Base-by-base conservation (phyloP, 2,888 invertebrate species). In the Eilema griseolum region DNA sequence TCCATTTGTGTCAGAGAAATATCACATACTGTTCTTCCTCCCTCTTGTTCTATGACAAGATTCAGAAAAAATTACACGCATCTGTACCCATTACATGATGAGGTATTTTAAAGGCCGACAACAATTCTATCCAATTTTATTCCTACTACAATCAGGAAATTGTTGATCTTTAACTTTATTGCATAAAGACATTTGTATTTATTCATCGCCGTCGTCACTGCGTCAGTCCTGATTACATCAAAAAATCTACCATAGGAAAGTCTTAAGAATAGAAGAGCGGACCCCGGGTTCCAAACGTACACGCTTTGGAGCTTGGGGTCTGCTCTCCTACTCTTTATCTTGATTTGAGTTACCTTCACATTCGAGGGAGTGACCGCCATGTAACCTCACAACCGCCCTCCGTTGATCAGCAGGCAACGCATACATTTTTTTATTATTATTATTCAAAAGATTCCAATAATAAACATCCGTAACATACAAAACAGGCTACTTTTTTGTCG, bases 401-500 rank as follows among this genome's bases (percentile, higher is more conserved):
- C 28, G 31, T 33, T 33, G 20, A 20, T 46, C 7, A 46, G 20
- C 1, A 20, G 41, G 20, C 5, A 46, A 0, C 20, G 7, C 20
- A 41, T 1, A 41, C 16, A 16, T 52, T 52, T 52, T n/a, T n/a
- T 10, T 8, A 10, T 20, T 8, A 46, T 46, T 46, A 46, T 20
- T 20, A 3, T 20, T 46, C 46, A 20, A 20, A 46, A 46, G 20
- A 20, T 46, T 46, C 20, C 16, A 14, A 41, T 46, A 46, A 46
- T 20, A 4, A 46, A 52, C 46, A 26, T 26, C 41, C 62, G 24
- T 62, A 62, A 41, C 26, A 26, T 20, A 41, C 16, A 62, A 8
- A 14, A n/a, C 33, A 23, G 14, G 20, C 16, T 20, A 14, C 16
- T 14, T 62, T 52, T 64, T 7, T n/a, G 57, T 75, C 70, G 74